Base-by-base conservation (phyloP, 2,888 invertebrate genomes). In the Boloria euphrosyne region DNA sequence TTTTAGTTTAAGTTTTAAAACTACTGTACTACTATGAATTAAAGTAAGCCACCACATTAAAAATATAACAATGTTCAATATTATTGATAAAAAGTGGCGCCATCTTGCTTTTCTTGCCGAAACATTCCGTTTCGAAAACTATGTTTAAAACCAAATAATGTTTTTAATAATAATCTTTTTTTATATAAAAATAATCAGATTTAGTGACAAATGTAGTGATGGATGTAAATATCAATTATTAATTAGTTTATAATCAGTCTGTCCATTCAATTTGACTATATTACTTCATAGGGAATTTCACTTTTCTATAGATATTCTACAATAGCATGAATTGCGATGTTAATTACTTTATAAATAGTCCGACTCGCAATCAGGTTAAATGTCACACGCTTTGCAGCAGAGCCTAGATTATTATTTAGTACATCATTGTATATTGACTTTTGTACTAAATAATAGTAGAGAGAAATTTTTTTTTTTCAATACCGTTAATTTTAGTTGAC, bases 181-280 rank as follows among this genome's bases (percentile, higher is more conserved):
- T 62, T 44, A 22, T 46, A 62, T n/a, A 57, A 63, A 63, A 63
- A 63, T 63, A 63, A 63, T 44, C 57, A 22, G 44, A 57, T 43
- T 51, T 51, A 38, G 52, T 53, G 46, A 59, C 38, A 52, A 16
- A 52, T 46, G 59, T 52, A 17, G 46, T 59, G 65, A 59, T 58
- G 52, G 59, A 47, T 59, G 13, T 59, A 59, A 49, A 53, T 58
- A 65, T 46, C 52, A 46, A 47, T 60, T 38, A 57, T 64, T 67
- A 69, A 69, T 65, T 58, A 50, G 18, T 59, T 31, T 65, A 65
- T 65, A 65, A 65, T 71, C 71, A 71, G 71, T 71, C 71, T 71
- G 71, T 65, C 66, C 64, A 64, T 68, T 63, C 60, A 31, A 55
- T 64, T 57, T 47, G 47, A 44, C 7, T 60, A 59, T 14, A 62